Base-by-base conservation (phyloP, 2,797 vertebrate genomes). In the Cetoscarus ocellatus region DNA sequence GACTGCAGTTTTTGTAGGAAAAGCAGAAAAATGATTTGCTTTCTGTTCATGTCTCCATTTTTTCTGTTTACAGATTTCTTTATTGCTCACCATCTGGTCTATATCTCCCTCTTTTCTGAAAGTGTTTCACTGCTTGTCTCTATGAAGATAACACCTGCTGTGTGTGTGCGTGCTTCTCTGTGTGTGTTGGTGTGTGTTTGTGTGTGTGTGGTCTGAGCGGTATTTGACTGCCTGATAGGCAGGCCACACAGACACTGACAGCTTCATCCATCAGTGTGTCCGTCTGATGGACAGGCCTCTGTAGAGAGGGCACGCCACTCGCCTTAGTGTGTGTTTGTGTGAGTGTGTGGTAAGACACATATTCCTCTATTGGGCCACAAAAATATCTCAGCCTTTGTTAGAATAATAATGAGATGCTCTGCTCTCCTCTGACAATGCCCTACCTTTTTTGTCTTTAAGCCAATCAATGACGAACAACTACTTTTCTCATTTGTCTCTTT, bases 211-310 rank as follows among this genome's bases (percentile, higher is more conserved):
- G 90, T 88, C 84, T 75, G 73, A 76, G 73, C 74, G 75, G 50
- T 69, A 69, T 86, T 85, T 79, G 77, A 86, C 77, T 78, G 77
- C 67, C 81, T 80, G 87, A 93, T 90, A 92, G 86, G 84, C 74
- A 78, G 87, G 79, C 89, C 80, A 87, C 84, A 83, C 79, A 85
- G 67, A 71, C 83, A 70, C 59, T 91, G 92, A 93, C 87, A 90
- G 85, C 90, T 93, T 92, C 87, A 94, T 93, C 90, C 86, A 91
- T 92, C 91, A 92, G 83, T 51, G 42, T 79, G 79, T 90, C 79
- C 69, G 72, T 69, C 64, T 85, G 87, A 92, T 42, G 67, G 91
- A 88, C 86, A 87, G 79, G 80, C 79, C 86, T 91, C 83, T 81
- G 66, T 42, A 38, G 83, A 79, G 88, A 86, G 87, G 88, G 86